Conservation (phyloP, 2,113 vertebrate genomes). For the Daboia siamensis region DNA sequence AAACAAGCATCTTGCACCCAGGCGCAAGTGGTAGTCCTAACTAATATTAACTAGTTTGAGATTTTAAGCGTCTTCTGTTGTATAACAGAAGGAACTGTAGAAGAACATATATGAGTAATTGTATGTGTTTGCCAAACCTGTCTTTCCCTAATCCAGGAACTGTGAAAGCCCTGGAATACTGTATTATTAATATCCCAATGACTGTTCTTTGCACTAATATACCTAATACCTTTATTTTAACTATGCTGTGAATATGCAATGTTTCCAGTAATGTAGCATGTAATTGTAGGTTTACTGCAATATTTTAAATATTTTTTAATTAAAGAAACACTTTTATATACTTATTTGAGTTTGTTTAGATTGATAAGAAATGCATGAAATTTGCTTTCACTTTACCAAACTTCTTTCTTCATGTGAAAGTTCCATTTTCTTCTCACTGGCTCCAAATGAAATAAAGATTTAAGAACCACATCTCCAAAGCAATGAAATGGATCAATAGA, state of each 20-base stretch:
- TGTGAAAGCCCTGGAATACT: neutral
- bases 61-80: neutral
- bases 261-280: neutral
- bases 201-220: slow-evolving; percentile 18
- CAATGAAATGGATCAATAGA: neutral
- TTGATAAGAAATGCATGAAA: neutral
- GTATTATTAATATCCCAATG: neutral
- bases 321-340: slow-evolving; percentile 3
- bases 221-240: slow-evolving; percentile 1
- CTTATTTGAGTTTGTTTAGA: neutral
- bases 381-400: neutral
- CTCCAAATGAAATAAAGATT: neutral
- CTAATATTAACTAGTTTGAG: neutral
- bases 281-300: neutral
- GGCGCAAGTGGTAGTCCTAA: neutral
- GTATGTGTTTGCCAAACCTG: slow-evolving; percentile 5
- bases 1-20: neutral
- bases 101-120: neutral
- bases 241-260: slow-evolving; percentile 5
- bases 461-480: neutral
- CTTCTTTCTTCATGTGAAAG: neutral
- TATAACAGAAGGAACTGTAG: neutral
- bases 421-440: neutral
- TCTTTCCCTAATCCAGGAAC: neutral
- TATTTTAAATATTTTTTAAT: slow-evolving; percentile 9